Conservation (phyloP, 2,888 invertebrate species). For the Clusia tigrina region DNA sequence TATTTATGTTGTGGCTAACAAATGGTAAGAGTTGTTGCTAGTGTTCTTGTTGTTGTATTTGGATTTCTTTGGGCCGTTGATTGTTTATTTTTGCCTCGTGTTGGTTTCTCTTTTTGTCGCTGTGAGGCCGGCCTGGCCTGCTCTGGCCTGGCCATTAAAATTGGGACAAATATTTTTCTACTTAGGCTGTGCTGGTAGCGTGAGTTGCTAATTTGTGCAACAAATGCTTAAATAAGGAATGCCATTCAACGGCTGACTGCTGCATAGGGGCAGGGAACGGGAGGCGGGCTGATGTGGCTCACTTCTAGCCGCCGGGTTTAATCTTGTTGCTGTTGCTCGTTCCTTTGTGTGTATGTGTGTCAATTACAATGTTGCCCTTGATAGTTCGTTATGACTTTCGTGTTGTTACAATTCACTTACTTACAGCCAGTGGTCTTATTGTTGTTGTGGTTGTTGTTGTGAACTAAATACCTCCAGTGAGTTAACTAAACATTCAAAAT, state of each 20-base stretch:
- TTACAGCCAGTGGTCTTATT: no score
- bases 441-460: no score
- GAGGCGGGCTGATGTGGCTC: neutral
- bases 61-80: neutral
- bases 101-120: neutral
- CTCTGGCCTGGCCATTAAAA: conserved; percentile 57
- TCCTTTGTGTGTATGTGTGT: neutral
- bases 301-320: neutral
- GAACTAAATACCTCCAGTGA: no score
- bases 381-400: no score
- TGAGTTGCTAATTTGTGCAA: neutral
- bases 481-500: no score
- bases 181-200: neutral
- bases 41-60: neutral
- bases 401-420: no score
- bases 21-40: conserved; percentile 31
- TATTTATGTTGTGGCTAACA: conserved; percentile 59
- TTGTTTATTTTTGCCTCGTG: neutral
- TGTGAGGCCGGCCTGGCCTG: no score
- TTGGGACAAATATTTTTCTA: conserved; percentile 51
- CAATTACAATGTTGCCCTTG: conserved; percentile 8
- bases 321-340: neutral
- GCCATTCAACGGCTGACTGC: no score
- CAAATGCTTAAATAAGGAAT: neutral
- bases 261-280: neutral